Base-by-base conservation (phyloP, 2,888 invertebrate species). In the Drosophila hamatofila region DNA sequence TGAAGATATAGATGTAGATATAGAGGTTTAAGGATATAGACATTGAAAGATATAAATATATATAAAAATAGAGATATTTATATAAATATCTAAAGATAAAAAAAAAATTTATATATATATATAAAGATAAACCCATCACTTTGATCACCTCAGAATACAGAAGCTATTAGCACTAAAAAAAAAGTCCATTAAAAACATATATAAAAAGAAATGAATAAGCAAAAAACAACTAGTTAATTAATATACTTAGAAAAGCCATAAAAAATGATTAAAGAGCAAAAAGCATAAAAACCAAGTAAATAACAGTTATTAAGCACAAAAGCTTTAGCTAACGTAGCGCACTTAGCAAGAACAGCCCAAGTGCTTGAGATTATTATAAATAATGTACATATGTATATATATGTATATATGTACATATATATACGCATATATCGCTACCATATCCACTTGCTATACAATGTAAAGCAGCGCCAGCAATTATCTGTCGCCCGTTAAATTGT, bases 291-390 rank as follows among this genome's bases (percentile, higher is more conserved):
- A 51, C 27, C 35, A 41, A 16, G 5, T 4, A 37, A 59, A 63
- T 59, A 9, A 71, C 52, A 60, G 48, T 55, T 70, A 14, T 73
- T 44, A 18, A 65, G 18, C 11, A 25, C 11, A n/a, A 25, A 35
- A 11, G 33, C 18, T 11, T 2, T n/a, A 4, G 21, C 42, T 30
- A 60, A 68, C 54, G 57, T 56, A 14, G 42, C 42, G 41, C 65
- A 72, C 37, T 72, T 71, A n/a, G 25, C 57, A 25, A 57, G 27
- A 54, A 48, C 64, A 52, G 71, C 68, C 67, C 58, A 52, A 16
- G 35, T 23, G 30, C 25, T 46, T 14, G 16, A 58, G 6, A 51
- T 42, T 41, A 18, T 35, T 12, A 35, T 21, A 16, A 30, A 49
- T 33, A 12, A 51, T 6, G 21, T 7, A 23, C 14, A 51, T 8